Percentiles rank a stretch among this genome's conserved stretches.
phyloP scores from a whole-genome alignment of 2,797 vertebrate genomes.

The Eremophila alpestris region DNA sequence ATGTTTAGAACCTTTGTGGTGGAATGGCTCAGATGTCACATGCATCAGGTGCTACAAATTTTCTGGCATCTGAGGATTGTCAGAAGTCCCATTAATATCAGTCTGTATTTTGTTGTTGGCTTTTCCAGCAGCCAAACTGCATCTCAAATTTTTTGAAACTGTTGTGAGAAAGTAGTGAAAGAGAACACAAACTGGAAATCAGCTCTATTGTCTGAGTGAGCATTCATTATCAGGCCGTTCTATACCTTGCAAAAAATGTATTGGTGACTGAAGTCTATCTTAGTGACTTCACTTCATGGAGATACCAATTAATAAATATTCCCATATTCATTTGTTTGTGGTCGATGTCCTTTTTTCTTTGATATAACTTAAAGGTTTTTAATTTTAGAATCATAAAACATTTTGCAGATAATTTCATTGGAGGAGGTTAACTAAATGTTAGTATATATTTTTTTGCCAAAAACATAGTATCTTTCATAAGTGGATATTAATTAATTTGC shows the following conservation, averaged over 20 bases:
- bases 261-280: neutral
- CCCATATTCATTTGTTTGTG: neutral
- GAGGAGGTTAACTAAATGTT: slow-evolving; percentile 19
- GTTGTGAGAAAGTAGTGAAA: neutral
- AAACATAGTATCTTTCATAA: neutral
- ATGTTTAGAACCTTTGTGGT: neutral
- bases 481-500: slow-evolving; percentile 21
- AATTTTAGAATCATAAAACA: neutral
- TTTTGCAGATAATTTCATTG: slow-evolving; percentile 5
- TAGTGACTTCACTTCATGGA: slow-evolving; percentile 9
- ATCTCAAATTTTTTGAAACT: neutral
- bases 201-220: neutral
- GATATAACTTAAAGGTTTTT: neutral
- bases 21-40: neutral
- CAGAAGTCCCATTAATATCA: neutral
- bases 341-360: neutral
- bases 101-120: neutral
- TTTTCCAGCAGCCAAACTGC: neutral
- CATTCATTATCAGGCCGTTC: neutral
- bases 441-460: neutral
- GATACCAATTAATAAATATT: neutral
- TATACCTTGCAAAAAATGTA: neutral
- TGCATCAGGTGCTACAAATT: neutral
- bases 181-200: neutral
- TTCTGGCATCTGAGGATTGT: neutral